A percentile compares a stretch with the other conserved stretches of the same genome.
Conservation (phyloP, 2,797 vertebrate species). For the Bryconaethiops microstoma region DNA sequence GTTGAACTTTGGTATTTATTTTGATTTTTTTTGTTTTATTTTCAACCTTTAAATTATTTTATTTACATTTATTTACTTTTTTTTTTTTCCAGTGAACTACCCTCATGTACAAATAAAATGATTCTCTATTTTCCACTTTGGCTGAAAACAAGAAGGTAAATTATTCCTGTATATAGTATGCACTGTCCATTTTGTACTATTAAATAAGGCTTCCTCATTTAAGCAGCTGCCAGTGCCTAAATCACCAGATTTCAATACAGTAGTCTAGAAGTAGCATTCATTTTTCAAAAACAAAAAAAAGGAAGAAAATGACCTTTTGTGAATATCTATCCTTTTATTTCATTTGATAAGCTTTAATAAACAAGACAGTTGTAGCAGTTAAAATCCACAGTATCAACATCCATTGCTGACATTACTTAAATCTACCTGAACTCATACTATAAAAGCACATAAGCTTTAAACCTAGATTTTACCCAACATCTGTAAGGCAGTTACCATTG, state of each 20-base stretch:
- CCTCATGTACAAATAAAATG: constrained; percentile 79
- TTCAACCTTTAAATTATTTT: constrained; percentile 92
- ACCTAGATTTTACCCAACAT: constrained; percentile 7
- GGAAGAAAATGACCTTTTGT: background rate
- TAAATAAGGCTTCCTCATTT: constrained; percentile 85
- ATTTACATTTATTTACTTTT: constrained; percentile 81
- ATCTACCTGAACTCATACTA: background rate
- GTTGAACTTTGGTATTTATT: constrained; percentile 95
- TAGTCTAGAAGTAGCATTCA: background rate
- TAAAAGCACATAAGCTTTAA: background rate
- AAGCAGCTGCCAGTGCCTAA: constrained; percentile 10
- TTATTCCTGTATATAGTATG: constrained; percentile 90
- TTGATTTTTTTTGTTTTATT: constrained; percentile 82
- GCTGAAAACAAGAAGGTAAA: constrained; percentile 84
- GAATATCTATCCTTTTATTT: constrained; percentile 11
- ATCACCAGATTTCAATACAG: background rate
- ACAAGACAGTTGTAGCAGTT: background rate
- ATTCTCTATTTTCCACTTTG: constrained; percentile 77
- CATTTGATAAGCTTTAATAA: background rate
- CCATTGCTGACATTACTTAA: background rate
- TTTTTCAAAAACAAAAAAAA: background rate
- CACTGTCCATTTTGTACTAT: constrained; percentile 90
- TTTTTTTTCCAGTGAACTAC: constrained; percentile 78
- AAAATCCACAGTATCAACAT: constrained; percentile 16
- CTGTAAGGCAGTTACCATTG: constrained; percentile 63